Conservation (phyloP, 2,888 invertebrate genomes). For the Hirtodrosophila trivittata region DNA sequence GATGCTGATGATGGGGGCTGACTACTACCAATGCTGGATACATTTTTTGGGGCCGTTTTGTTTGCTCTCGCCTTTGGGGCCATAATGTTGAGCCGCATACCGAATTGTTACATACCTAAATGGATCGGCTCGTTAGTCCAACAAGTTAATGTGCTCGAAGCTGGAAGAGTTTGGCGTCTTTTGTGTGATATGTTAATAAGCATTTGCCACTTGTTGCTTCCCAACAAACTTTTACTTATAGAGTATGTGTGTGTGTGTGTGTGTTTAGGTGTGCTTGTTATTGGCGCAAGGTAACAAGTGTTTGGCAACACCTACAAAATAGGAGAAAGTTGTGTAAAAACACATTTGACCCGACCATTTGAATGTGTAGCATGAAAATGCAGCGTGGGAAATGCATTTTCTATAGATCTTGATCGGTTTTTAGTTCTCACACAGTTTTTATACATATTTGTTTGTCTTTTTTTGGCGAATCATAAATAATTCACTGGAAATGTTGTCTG, state of each 20-base stretch:
- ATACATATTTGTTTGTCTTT: not conserved
- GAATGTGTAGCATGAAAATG: constrained; percentile 53
- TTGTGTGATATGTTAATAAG: constrained; percentile 76
- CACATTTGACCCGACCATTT: constrained; percentile 43
- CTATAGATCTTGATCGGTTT: constrained; percentile 9
- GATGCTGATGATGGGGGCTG: constrained; percentile 23
- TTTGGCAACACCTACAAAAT: constrained; percentile 74
- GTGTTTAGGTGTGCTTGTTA: constrained; percentile 14
- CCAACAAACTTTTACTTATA: constrained; percentile 36
- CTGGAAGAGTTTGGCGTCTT: constrained; percentile 27
- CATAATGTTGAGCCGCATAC: constrained; percentile 62
- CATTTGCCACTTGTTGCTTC: constrained; percentile 69
- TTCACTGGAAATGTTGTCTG: constrained; percentile 33
- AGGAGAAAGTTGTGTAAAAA: constrained; percentile 64
- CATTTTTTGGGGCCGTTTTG: constrained; percentile 41
- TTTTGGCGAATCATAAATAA: constrained; percentile 49
- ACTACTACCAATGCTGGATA: constrained; percentile 27
- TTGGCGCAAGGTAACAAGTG: constrained; percentile 66
- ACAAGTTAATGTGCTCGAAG: constrained; percentile 74
- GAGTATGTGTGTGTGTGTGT: constrained; percentile 19
- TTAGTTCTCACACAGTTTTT: constrained; percentile 27
- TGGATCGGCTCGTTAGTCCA: constrained; percentile 77
- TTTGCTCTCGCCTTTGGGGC: constrained; percentile 33
- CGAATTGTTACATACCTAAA: constrained; percentile 80
- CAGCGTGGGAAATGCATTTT: constrained; percentile 68